Evolutionary conservation across 2,113 vertebrate species (phyloP).

Genomic region (Corythornis madagascariensis): DNA sequence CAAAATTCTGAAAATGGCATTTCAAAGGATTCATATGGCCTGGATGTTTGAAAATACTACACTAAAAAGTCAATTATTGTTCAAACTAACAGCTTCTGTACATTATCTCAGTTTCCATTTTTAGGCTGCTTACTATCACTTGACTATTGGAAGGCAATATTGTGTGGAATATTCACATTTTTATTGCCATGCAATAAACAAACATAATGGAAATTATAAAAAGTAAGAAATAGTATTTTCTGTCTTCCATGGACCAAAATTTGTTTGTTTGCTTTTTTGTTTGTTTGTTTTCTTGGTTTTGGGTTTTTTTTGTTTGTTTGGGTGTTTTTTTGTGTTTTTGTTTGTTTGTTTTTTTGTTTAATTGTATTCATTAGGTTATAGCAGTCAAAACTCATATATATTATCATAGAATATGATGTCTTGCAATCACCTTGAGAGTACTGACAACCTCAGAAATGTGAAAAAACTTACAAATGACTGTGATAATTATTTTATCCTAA

Average conservation of each 20-base stretch:
- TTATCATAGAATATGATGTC: too few relatives aligned
- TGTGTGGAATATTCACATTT: not conserved
- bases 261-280: not conserved
- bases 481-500: not conserved
- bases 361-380: too few relatives aligned
- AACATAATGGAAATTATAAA: not conserved
- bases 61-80: not conserved
- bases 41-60: not conserved
- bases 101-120: not conserved
- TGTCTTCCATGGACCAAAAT: not conserved
- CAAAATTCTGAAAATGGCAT: not conserved
- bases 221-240: not conserved
- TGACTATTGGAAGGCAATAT: not conserved
- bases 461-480: not conserved
- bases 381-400: too few relatives aligned
- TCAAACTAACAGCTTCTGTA: not conserved
- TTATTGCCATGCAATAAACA: not conserved
- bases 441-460: not conserved
- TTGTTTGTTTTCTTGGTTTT: too few relatives aligned
- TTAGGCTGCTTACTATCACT: not conserved
- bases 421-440: not conserved
- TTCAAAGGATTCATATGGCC: not conserved
- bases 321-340: too few relatives aligned
- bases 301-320: too few relatives aligned
- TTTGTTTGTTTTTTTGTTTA: too few relatives aligned